A percentile compares a stretch with the other conserved stretches of the same genome.
These are phyloP conservation scores for Neogale vison DNA, from an alignment of 2,113 vertebrate genomes.

Conservation along the genomic window DNA sequence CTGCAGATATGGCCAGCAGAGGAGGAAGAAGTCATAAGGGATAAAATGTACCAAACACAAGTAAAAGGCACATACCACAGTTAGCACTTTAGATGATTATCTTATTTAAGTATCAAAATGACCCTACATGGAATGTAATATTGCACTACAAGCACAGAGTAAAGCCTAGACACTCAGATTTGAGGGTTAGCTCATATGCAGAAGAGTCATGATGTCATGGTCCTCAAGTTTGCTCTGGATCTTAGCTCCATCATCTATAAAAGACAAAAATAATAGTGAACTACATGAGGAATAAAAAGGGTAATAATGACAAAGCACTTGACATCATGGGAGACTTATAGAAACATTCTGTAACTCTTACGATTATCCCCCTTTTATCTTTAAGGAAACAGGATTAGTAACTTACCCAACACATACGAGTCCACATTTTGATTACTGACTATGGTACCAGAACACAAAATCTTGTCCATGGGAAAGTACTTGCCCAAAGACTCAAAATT, in stretches of 20 bases:
- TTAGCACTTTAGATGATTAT: slow-evolving; percentile 5
- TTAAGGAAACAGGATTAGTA: not conserved
- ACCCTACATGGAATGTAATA: not conserved
- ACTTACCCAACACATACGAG: not conserved
- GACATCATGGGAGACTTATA: not conserved
- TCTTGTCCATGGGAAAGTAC: not conserved
- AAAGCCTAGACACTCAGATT: not conserved
- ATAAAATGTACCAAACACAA: not conserved
- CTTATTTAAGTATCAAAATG: slow-evolving; percentile 50
- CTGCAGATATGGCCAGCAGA: not conserved
- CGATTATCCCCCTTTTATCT: not conserved
- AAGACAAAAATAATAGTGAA: slow-evolving; percentile 7
- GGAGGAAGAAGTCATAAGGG: not conserved
- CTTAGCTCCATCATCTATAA: slow-evolving; percentile 54
- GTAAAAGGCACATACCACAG: not conserved
- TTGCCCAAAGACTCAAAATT: not conserved
- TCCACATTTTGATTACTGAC: not conserved
- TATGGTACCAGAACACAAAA: not conserved
- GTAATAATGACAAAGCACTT: not conserved
- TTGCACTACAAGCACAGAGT: not conserved
- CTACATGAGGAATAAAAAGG: not conserved
- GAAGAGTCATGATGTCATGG: not conserved
- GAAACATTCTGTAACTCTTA: not conserved
- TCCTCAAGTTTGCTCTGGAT: not conserved
- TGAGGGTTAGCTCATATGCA: not conserved